Evolutionary conservation across 2,113 vertebrate genomes (phyloP).

Genomic region (Marcusenius ussheri): DNA sequence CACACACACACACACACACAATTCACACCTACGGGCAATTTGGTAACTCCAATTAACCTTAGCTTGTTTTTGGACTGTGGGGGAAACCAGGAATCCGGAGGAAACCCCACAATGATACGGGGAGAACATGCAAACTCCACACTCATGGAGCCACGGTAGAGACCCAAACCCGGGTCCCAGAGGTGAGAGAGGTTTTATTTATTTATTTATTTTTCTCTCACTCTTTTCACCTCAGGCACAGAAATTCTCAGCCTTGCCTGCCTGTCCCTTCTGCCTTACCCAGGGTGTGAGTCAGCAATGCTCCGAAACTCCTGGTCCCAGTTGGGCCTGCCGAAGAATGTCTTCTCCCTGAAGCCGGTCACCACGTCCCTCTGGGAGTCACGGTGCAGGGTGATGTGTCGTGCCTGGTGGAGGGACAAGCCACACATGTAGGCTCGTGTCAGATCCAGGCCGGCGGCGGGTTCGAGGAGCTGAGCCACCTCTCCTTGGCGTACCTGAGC

Average conservation of each 20-base stretch:
- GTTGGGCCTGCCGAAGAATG: slow-evolving; percentile 67
- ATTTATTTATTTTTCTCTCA: neutral
- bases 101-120: neutral
- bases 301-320: slow-evolving; percentile 68
- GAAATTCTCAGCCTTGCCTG: neutral
- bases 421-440: neutral
- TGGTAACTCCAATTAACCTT: too few relatives aligned
- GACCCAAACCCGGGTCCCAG: neutral
- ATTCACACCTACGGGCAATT: too few relatives aligned
- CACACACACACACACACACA: too few relatives aligned
- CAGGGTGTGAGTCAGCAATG: slow-evolving; percentile 61
- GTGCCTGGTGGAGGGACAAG: slow-evolving; percentile 51
- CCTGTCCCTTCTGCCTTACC: slow-evolving; percentile 47
- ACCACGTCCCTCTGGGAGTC: slow-evolving; percentile 61
- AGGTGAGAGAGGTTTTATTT: neutral
- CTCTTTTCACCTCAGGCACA: neutral
- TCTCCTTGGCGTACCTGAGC: neutral
- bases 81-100: too few relatives aligned
- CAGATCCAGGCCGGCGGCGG: neutral
- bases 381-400: slow-evolving; percentile 66
- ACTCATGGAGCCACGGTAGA: neutral
- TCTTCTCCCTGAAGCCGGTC: slow-evolving; percentile 71
- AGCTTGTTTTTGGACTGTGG: neutral
- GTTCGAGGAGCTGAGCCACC: neutral
- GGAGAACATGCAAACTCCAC: neutral